These are phyloP conservation scores for Sakesphorus luctuosus DNA, from an alignment of 2,113 vertebrate species.

Conservation along the genomic window DNA sequence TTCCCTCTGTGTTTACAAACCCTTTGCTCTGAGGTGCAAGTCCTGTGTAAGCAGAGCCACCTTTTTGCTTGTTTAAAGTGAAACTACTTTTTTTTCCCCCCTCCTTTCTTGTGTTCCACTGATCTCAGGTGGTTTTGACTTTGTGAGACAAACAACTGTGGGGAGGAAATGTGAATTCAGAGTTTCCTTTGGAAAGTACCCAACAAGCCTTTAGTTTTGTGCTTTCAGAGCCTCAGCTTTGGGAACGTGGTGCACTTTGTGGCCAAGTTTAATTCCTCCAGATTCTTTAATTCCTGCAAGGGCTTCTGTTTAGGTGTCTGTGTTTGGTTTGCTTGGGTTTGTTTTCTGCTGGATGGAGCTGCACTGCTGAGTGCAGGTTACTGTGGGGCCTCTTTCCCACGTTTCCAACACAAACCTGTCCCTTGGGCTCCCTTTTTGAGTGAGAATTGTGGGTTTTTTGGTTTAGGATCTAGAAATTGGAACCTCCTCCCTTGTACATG, in stretches of 20 bases:
- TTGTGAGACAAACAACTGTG: fast-evolving
- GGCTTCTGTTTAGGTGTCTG: neutral
- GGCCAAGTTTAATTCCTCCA: neutral
- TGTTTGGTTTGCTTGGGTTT: neutral
- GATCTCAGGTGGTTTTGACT: neutral
- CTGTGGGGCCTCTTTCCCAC: neutral
- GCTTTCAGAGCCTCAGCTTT: neutral
- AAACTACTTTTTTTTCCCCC: neutral
- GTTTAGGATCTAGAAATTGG: neutral
- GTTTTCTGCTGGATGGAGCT: neutral
- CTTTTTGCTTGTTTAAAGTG: neutral
- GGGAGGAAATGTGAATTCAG: neutral
- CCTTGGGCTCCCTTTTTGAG: neutral
- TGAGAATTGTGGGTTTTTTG: neutral
- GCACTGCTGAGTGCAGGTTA: neutral
- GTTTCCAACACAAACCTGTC: neutral
- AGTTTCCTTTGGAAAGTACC: conserved; percentile 35
- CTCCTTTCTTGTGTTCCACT: neutral
- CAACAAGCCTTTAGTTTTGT: too few species aligned
- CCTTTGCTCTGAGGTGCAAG: fast-evolving
- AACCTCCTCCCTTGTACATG: neutral
- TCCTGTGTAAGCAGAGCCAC: fast-evolving
- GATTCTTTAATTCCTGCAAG: neutral
- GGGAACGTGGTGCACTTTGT: fast-evolving
- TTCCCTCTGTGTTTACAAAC: too few species aligned